Base-by-base conservation (phyloP, 1,140 invertebrate species). In the Drosophila pachea region DNA sequence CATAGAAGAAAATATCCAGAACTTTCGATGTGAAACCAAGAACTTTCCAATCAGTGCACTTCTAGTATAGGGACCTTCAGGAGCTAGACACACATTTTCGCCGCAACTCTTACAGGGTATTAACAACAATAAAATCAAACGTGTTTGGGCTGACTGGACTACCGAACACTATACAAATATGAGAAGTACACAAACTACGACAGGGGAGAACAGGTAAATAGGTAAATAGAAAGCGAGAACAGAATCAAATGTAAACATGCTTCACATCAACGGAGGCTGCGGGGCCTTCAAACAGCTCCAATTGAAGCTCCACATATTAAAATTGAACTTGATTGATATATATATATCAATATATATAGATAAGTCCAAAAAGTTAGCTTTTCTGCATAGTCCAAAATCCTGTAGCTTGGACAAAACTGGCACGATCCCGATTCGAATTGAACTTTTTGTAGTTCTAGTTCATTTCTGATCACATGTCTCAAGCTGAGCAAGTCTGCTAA, bases 101-200 rank as follows among this genome's bases (percentile, higher is more conserved):
- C 22, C 22, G 22, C 22, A 16, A 7, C 12, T 43, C 12, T 2
- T 43, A 43, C 40, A 43, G 40, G 40, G 40, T 43, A 43, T 43
- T 22, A 40, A 43, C 12, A 47, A 47, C 16, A 47, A 29, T 29
- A 47, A 8, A 47, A 47, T 31, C 11, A 6, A 9, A 11, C 29
- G 40, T 48, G 45, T 48, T 48, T 36, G n/a, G 54, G 38, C 12
- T 38, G 58, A 55, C 42, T 45, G 12, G 68, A 59, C 68, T 70
- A 66, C 62, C 40, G 75, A 79, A 76, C 78, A 63, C 68, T 73
- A 58, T 53, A 36, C 52, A 86, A 83, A 83, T 84, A 79, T 43
- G 52, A 38, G 53, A 16, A 47, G 38, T 33, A 12, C 53, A 43
- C 22, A 22, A 22, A 22, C 22, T 22, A 22, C 22, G 22, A 61